Evolutionary conservation across 2,888 invertebrate genomes (phyloP).

Genomic region (Anthoptus insignis): DNA sequence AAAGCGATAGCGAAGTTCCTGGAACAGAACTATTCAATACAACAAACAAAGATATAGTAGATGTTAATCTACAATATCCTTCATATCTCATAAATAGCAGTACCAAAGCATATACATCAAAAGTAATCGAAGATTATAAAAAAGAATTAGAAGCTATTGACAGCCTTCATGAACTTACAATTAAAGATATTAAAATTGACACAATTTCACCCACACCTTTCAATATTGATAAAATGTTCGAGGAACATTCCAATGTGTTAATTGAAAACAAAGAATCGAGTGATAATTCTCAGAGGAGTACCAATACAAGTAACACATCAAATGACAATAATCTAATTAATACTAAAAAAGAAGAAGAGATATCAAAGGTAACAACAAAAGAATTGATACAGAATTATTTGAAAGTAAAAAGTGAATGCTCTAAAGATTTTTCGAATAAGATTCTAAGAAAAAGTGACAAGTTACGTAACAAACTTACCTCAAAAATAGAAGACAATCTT

Average conservation of each 20-base stretch:
- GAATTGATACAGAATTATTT: conserved; percentile 80
- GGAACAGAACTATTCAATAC: conserved; percentile 54
- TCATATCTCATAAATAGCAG: conserved; percentile 77
- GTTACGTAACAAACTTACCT: conserved; percentile 59
- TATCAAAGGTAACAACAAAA: conserved; percentile 78
- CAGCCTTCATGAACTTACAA: conserved; percentile 76
- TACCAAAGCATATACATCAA: conserved; percentile 82
- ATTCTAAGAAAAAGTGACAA: conserved; percentile 64
- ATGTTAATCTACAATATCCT: conserved; percentile 70
- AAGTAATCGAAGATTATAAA: conserved; percentile 84
- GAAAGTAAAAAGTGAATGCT: conserved; percentile 76
- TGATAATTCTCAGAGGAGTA: conserved; percentile 55
- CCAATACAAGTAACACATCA: conserved; percentile 49
- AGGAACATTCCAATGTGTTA: conserved; percentile 61
- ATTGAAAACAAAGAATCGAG: conserved; percentile 56
- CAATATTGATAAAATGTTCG: conserved; percentile 79
- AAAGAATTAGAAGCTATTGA: conserved; percentile 82
- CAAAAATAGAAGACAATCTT: conserved; percentile 58
- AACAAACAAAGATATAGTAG: conserved; percentile 55
- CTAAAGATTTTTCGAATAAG: conserved; percentile 56
- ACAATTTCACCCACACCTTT: conserved; percentile 77
- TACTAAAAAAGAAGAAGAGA: conserved; percentile 64
- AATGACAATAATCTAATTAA: conserved; percentile 57
- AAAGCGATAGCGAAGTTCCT: conserved; percentile 53
- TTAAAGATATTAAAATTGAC: conserved; percentile 82